Evolutionary conservation across 2,797 vertebrate genomes (phyloP).

Genomic region (Myotis daubentonii): DNA sequence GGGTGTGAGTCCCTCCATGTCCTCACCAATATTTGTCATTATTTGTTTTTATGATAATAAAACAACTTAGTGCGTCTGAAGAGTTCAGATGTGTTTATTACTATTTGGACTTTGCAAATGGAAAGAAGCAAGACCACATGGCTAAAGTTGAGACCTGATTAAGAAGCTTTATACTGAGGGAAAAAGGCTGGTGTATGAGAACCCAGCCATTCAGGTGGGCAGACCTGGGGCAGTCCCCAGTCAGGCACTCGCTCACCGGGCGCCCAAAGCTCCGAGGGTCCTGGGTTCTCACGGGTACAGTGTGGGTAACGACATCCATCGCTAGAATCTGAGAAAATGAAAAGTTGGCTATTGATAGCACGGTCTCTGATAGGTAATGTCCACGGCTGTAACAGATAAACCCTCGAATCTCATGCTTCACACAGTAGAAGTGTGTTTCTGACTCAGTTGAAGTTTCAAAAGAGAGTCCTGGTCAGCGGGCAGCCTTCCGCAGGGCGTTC

Average conservation of each 20-base stretch:
- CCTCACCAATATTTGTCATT: not conserved
- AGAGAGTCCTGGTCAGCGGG: not conserved
- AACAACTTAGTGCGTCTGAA: not conserved
- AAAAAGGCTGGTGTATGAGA: not conserved
- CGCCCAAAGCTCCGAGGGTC: not conserved
- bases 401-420: not conserved
- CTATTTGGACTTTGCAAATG: conserved; percentile 33
- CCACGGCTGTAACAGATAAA: not conserved
- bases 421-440: not conserved
- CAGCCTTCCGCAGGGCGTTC: not conserved
- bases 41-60: not conserved
- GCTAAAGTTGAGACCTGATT: not conserved
- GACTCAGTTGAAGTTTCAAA: not conserved
- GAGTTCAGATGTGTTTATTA: conserved; percentile 20
- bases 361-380: not conserved
- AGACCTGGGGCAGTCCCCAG: not conserved
- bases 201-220: no score
- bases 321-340: not conserved
- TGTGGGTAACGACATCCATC: not conserved
- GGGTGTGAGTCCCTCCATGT: not conserved
- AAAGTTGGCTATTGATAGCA: not conserved
- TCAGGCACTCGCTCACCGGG: not conserved
- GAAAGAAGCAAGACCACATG: not conserved
- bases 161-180: not conserved
- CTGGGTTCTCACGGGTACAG: conserved; percentile 1